Evolutionary conservation across 1,140 invertebrate species (phyloP), one percentile per base, ranked within the genome.

Genomic region (Atta texana): DNA sequence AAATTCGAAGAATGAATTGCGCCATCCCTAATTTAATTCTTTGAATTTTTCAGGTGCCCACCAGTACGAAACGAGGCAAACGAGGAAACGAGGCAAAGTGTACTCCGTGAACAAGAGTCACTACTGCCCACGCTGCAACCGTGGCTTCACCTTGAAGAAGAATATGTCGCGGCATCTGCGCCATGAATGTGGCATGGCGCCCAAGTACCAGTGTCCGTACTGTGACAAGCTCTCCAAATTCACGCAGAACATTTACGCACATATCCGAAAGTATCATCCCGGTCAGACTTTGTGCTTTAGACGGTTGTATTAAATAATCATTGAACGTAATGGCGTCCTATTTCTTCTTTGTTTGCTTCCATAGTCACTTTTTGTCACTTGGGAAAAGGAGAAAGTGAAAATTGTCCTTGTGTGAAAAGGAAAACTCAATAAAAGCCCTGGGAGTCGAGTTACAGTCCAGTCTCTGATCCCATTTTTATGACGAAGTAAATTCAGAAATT

Each of bases 151-250:
- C 10, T 68, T 87, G 85, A 96, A 96, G 91, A 95, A 96, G 82
- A 95, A 96, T 86, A 95, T 96, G 92, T 94, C 94, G 6, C 92
- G 96, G 3, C 96, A 96, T 89, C 90, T 96, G 89, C 92, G 93
- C 21, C 95, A 95, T 92, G 95, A 96, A 78, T 96, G 96, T 84
- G 96, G 96, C 4, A 94, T 96, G 51, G 95, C 96, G 68, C 96
- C 96, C 12, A 94, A 95, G 86, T 95, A 96, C 88, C 94, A 95
- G 76, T 96, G 96, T 85, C 95, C 94, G 3, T 92, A 94, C 88
- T 96, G 96, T 89, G 75, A 92, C 18, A 94, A 95, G 69, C 93
- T 86, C 7, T 94, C 94, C 76, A 94, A 94, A 76, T 93, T 94
- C 49, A 92, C 90, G n/a, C 92, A 91, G 61, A 94, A 94, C 68